Evolutionary conservation across 2,113 vertebrate species (phyloP).

Genomic region (Sakesphorus luctuosus): DNA sequence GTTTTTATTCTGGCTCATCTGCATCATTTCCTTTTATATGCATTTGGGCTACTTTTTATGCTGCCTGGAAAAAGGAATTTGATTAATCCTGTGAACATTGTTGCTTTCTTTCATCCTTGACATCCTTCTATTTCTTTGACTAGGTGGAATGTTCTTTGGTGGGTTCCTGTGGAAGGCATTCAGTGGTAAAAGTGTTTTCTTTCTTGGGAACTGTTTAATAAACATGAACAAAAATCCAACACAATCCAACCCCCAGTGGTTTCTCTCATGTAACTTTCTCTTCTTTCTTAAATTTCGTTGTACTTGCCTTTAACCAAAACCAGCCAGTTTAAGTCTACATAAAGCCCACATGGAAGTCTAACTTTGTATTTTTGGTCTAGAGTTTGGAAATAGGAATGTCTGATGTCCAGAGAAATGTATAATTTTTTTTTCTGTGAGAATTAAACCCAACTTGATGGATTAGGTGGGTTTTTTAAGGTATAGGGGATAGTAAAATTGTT

Average conservation of each 20-base stretch:
- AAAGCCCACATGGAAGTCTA: constrained; percentile 32
- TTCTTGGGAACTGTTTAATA: constrained; percentile 59
- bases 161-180: constrained; percentile 10
- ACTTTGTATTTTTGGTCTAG: constrained; percentile 7
- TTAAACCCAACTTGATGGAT: constrained; percentile 10
- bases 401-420: not conserved
- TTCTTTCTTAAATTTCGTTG: constrained; percentile 36
- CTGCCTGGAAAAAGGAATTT: not conserved
- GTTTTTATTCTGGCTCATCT: not conserved
- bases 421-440: not conserved
- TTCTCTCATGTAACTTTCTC: constrained; percentile 38
- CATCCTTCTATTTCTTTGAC: not conserved
- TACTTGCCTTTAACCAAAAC: constrained; percentile 52
- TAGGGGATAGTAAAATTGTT: not conserved
- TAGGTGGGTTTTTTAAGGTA: not conserved
- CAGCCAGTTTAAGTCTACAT: constrained; percentile 17
- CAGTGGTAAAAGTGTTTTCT: constrained; percentile 40
- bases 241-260: constrained; percentile 22
- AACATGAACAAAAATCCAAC: constrained; percentile 25
- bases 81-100: not conserved
- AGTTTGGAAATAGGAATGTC: constrained; percentile 1
- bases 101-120: not conserved
- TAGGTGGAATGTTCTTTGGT: not conserved
- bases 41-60: not conserved
- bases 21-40: not conserved